Evolutionary conservation across 2,113 vertebrate species (phyloP).

Genomic region (Coreoperca whiteheadi): DNA sequence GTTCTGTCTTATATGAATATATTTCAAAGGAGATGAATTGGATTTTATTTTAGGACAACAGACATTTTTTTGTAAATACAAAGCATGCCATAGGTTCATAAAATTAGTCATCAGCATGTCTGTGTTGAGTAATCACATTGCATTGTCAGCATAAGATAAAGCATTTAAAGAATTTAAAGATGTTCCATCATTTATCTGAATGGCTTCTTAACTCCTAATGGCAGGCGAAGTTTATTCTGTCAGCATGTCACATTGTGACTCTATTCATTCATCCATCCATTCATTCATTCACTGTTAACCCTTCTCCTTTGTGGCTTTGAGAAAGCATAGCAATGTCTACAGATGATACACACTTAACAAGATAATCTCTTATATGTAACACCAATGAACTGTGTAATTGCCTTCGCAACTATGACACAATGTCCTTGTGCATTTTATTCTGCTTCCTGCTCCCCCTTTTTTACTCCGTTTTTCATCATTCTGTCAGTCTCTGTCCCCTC

Average conservation of each 20-base stretch:
- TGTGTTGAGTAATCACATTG: neutral
- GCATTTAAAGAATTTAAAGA: slow-evolving; percentile 7
- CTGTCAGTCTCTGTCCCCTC: slow-evolving; percentile 40
- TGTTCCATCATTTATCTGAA: slow-evolving; percentile 10
- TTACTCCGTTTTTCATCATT: slow-evolving; percentile 29
- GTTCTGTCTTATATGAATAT: neutral
- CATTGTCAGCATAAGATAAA: neutral
- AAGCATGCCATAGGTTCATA: neutral
- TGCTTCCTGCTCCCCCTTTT: neutral
- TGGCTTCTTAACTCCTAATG: neutral
- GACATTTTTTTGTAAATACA: neutral
- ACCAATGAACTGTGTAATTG: slow-evolving; percentile 22
- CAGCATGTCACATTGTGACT: neutral
- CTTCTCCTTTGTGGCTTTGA: neutral
- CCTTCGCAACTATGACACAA: neutral
- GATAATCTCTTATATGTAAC: slow-evolving; percentile 26
- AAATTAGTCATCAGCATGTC: neutral
- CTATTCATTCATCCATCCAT: neutral
- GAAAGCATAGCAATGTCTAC: neutral
- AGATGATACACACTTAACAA: neutral
- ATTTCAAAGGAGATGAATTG: neutral
- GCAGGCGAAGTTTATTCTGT: neutral
- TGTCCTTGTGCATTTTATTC: slow-evolving; percentile 16
- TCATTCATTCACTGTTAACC: slow-evolving; percentile 13
- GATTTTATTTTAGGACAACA: neutral